Evolutionary conservation across 2,888 invertebrate genomes (phyloP).

Genomic region (Meganola albula): DNA sequence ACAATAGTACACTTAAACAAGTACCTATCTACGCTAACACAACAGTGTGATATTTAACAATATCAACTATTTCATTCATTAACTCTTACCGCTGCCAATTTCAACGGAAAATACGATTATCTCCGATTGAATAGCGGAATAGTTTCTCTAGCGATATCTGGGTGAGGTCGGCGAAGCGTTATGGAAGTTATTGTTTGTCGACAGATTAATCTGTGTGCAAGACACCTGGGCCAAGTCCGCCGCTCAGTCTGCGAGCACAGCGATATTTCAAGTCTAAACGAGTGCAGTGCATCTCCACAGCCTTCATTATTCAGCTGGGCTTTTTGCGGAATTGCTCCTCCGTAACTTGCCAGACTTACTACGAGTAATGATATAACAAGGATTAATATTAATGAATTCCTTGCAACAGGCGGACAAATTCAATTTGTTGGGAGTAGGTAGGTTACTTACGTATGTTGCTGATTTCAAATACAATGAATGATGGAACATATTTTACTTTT

Average conservation of each 20-base stretch:
- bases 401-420: too few species aligned
- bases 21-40: too few species aligned
- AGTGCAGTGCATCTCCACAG: constrained; percentile 19
- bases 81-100: constrained; percentile 15
- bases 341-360: constrained; percentile 16
- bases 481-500: too few species aligned
- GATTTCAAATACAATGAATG: too few species aligned
- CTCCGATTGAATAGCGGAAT: constrained; percentile 26
- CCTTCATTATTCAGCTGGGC: constrained; percentile 43
- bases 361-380: constrained; percentile 16
- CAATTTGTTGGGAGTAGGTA: too few species aligned
- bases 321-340: constrained; percentile 40
- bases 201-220: constrained; percentile 46
- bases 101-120: constrained; percentile 33
- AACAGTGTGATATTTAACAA: too few species aligned
- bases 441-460: too few species aligned
- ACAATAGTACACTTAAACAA: too few species aligned
- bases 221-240: constrained; percentile 36
- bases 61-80: background rate
- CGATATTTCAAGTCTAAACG: constrained; percentile 35
- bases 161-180: constrained; percentile 20
- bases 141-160: constrained; percentile 5
- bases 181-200: constrained; percentile 46
- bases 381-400: constrained; percentile 22
- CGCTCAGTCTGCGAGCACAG: constrained; percentile 20